Evolutionary conservation across 2,797 vertebrate species (phyloP).

Genomic region (Poecilia gillii): DNA sequence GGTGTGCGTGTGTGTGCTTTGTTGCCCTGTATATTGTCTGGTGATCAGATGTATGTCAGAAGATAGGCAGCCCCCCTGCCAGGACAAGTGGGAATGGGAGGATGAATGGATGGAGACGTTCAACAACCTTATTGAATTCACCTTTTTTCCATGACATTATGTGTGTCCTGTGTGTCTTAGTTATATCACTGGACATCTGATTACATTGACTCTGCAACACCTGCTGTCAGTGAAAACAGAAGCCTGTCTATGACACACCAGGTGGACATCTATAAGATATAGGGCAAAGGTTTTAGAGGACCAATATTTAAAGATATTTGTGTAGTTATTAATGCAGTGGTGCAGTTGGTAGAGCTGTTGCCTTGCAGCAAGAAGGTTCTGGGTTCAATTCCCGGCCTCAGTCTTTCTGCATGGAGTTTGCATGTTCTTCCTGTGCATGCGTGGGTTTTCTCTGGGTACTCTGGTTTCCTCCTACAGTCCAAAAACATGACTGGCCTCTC

Average conservation of each 20-base stretch:
- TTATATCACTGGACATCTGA: neutral
- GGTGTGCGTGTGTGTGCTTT: neutral
- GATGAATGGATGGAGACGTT: neutral
- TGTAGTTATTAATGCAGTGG: neutral
- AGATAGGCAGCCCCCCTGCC: neutral
- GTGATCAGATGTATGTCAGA: neutral
- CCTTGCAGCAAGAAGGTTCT: too few species aligned
- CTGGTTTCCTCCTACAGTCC: too few species aligned
- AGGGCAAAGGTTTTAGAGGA: neutral
- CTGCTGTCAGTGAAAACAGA: neutral
- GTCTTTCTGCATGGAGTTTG: too few species aligned
- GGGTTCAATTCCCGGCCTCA: too few species aligned
- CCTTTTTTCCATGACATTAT: neutral
- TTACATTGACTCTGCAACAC: neutral
- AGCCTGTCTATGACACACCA: neutral
- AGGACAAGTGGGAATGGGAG: neutral
- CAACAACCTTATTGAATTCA: neutral
- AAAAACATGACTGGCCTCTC: too few species aligned
- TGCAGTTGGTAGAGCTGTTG: too few species aligned
- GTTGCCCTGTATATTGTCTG: neutral
- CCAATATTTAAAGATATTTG: neutral
- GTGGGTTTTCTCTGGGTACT: too few species aligned
- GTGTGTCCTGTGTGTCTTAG: neutral
- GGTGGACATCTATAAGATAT: neutral
- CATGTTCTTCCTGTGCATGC: too few species aligned